Conservation (phyloP, 1,140 invertebrate genomes). For the Drosophila arawakana region DNA sequence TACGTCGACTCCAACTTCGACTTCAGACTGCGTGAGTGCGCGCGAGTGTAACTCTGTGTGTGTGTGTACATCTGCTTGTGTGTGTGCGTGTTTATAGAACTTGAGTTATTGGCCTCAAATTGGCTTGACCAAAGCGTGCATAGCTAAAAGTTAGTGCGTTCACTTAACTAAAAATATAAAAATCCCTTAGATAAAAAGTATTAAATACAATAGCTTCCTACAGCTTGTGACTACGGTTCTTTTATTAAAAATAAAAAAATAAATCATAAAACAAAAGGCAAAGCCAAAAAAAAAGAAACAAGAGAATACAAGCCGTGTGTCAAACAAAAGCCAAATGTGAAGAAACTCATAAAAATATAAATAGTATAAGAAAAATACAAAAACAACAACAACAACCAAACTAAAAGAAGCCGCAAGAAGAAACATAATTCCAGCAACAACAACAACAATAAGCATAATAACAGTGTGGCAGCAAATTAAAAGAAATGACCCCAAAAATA, state of each 20-base stretch:
- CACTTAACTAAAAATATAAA: slow-evolving; percentile 30
- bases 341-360: slow-evolving; percentile 73
- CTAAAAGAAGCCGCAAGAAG: slow-evolving; percentile 11
- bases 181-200: neutral
- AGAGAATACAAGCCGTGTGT: slow-evolving; percentile 51
- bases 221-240: slow-evolving; percentile 21
- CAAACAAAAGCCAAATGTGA: slow-evolving; percentile 76
- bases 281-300: slow-evolving; percentile 16
- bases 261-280: slow-evolving; percentile 54
- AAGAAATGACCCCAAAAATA: slow-evolving; percentile 71
- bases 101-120: slow-evolving; percentile 54
- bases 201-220: slow-evolving; percentile 14
- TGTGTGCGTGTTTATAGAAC: slow-evolving; percentile 44
- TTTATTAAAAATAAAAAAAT: slow-evolving; percentile 10
- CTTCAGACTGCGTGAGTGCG: slow-evolving; percentile 30
- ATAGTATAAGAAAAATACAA: slow-evolving; percentile 10
- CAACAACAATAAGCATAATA: slow-evolving; percentile 55
- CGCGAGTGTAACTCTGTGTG: slow-evolving; percentile 17
- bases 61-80: slow-evolving; percentile 10
- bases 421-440: slow-evolving; percentile 38
- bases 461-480: slow-evolving; percentile 66
- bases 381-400: slow-evolving; percentile 17
- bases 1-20: slow-evolving; percentile 34
- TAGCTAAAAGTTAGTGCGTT: slow-evolving; percentile 14
- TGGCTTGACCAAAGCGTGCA: slow-evolving; percentile 38